These are phyloP conservation scores for Acestrorhynchus altus DNA, from an alignment of 2,797 vertebrate species.

Conservation along the genomic window DNA sequence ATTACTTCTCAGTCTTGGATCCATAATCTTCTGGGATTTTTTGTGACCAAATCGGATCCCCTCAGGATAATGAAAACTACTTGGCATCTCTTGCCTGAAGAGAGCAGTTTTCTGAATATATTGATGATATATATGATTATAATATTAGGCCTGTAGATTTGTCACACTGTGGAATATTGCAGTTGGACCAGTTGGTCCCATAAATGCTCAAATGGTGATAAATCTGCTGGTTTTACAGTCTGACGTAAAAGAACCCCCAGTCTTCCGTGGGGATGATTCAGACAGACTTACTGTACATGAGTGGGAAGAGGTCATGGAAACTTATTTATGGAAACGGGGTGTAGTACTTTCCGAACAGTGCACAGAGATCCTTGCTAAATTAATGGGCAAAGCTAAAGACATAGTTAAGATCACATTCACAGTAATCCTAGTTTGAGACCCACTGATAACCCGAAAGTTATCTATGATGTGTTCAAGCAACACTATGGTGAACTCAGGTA, in stretches of 20 bases:
- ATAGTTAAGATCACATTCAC: constrained; percentile 41
- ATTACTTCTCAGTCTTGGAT: no score
- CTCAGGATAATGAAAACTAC: no score
- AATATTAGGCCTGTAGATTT: no score
- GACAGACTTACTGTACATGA: constrained; percentile 29
- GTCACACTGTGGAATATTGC: no score
- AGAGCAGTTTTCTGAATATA: no score
- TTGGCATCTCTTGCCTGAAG: no score
- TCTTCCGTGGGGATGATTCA: constrained; percentile 35
- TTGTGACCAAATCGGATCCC: no score
- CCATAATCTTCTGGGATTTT: no score
- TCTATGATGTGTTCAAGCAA: constrained; percentile 49
- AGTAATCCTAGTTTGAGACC: constrained; percentile 28
- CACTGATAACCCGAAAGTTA: constrained; percentile 6
- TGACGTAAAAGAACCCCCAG: constrained; percentile 33
- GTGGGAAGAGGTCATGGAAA: constrained; percentile 42
- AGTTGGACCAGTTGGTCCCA: no score
- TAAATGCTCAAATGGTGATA: constrained; percentile 37
- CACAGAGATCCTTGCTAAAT: constrained; percentile 38
- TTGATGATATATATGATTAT: no score
- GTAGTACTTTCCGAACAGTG: constrained; percentile 4
- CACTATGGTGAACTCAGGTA: constrained; percentile 36
- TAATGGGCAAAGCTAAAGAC: constrained; percentile 51
- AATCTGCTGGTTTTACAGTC: constrained; percentile 44
- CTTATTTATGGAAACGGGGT: constrained; percentile 39